Percentiles rank a stretch among this genome's conserved stretches.
Evolutionary conservation across 2,888 invertebrate species (phyloP).

Genomic region (Margaritifera margaritifera): DNA sequence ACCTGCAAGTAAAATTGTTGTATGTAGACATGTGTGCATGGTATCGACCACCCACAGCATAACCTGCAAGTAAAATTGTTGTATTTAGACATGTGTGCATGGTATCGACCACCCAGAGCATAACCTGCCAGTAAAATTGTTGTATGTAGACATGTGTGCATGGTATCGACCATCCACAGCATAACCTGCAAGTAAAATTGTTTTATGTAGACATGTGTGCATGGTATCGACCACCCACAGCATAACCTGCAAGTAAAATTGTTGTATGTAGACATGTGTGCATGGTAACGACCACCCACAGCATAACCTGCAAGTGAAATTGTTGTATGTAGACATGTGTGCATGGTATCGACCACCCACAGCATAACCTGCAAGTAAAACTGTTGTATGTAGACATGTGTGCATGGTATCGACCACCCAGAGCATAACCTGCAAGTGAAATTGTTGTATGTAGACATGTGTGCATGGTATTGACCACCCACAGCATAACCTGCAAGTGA

Average conservation of each 20-base stretch:
- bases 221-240: slow-evolving; percentile 62
- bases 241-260: slow-evolving; percentile 38
- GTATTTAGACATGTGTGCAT: background rate
- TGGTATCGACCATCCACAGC: slow-evolving; percentile 62
- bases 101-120: slow-evolving; percentile 61
- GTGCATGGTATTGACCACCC: slow-evolving; percentile 64
- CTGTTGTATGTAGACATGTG: background rate
- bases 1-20: slow-evolving; percentile 30
- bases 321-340: background rate
- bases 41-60: slow-evolving; percentile 61
- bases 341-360: slow-evolving; percentile 64
- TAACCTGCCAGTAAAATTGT: slow-evolving; percentile 35
- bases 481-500: slow-evolving; percentile 46
- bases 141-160: background rate
- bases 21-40: slow-evolving; percentile 3
- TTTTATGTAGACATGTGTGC: too few species aligned
- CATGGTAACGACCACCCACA: slow-evolving; percentile 63
- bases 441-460: background rate
- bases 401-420: slow-evolving; percentile 64
- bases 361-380: slow-evolving; percentile 40
- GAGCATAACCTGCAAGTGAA: slow-evolving; percentile 43
- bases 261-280: background rate
- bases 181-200: slow-evolving; percentile 36
- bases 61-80: slow-evolving; percentile 32
- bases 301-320: slow-evolving; percentile 40